Conservation (phyloP, 1,140 invertebrate genomes). For the Agraylea sexmaculata region DNA sequence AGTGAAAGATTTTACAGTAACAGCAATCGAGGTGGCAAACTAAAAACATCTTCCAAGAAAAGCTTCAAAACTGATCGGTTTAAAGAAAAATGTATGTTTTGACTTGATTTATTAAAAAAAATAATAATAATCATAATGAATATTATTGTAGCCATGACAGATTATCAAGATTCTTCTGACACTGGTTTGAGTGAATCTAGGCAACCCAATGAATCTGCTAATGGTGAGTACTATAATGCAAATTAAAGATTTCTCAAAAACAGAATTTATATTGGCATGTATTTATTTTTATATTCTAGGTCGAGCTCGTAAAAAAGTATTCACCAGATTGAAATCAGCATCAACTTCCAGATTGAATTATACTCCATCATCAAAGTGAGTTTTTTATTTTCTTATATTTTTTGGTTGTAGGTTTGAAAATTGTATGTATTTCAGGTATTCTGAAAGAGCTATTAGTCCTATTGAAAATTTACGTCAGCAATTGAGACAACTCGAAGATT, state of each 20-base stretch:
- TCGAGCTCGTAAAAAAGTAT: slow-evolving; percentile 43
- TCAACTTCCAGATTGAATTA: slow-evolving; percentile 48
- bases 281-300: slow-evolving; percentile 23
- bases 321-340: slow-evolving; percentile 51
- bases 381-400: slow-evolving; percentile 11
- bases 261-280: slow-evolving; percentile 15
- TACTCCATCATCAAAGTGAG: slow-evolving; percentile 33
- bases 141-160: slow-evolving; percentile 31
- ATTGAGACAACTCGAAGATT: slow-evolving; percentile 62
- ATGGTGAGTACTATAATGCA: slow-evolving; percentile 25
- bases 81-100: background rate
- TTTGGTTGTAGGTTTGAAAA: slow-evolving; percentile 3
- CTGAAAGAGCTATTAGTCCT: slow-evolving; percentile 49
- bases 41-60: slow-evolving; percentile 10
- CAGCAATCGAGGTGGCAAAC: slow-evolving; percentile 21
- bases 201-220: slow-evolving; percentile 29
- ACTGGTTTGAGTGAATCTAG: slow-evolving; percentile 32
- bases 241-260: slow-evolving; percentile 28
- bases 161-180: slow-evolving; percentile 38
- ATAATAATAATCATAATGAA: background rate
- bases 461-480: slow-evolving; percentile 65
- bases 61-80: background rate
- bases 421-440: slow-evolving; percentile 23
- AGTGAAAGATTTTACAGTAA: slow-evolving; percentile 13
- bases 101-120: background rate